Base-by-base conservation (phyloP, 1,140 invertebrate species). In the Asobara japonica region DNA sequence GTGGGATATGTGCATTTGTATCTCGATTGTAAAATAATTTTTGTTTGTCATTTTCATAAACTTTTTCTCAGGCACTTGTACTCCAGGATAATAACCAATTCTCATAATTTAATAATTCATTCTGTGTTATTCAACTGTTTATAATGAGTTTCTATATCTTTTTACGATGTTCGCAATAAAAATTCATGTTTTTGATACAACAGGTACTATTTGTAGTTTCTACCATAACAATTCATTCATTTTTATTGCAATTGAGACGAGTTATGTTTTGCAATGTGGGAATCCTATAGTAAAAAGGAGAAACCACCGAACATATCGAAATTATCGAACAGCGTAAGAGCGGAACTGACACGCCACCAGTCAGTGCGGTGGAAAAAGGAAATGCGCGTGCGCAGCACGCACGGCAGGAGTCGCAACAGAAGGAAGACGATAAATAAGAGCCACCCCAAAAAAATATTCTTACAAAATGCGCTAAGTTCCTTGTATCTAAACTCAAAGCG, bases 51-150 rank as follows among this genome's bases (percentile, higher is more conserved):
- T 16, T 56, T 56, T 31, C 18, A 20, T 33, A 22, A n/a, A n/a
- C n/a, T 3, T 16, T 31, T 30, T 29, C 30, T n/a, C 29, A 45
- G 65, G 65, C 65, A 67, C 65, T 48, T 67, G 65, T 48, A 67
- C 41, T 67, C 41, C 18, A 27, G 65, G 41, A 38, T 4, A 67
- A 67, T 48, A 29, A 3, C 25, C 33, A 38, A 51, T 27, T 16
- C 41, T 67, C 41, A 48, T n/a, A n/a, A 13, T 67, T 48, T 48
- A 22, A 16, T 48, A 13, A 27, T 67, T 29, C 22, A 29, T 48
- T 16, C 1, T 48, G 27, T 67, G 38, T 29, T 67, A n/a, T 29
- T n/a, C 13, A 18, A 56, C 13, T 56, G 51, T 56, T 56, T 56
- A 56, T 56, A 56, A 56, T 56, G 18, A 56, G 22, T 56, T 56